Base-by-base conservation (phyloP, 2,797 vertebrate genomes). In the Antennarius maculatus region DNA sequence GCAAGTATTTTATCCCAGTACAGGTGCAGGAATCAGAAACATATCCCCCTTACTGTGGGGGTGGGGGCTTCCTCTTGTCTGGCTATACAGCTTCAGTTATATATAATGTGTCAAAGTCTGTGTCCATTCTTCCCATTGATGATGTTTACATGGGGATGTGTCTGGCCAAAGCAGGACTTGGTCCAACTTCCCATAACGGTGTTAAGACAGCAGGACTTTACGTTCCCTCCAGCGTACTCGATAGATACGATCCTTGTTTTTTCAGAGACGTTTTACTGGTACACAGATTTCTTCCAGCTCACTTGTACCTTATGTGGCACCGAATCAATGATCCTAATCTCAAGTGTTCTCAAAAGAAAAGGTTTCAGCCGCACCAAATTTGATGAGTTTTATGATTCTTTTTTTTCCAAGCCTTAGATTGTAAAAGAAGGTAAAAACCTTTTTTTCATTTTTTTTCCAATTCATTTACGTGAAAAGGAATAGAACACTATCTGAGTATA, bases 101-200 rank as follows among this genome's bases (percentile, higher is more conserved):
- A 71, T 71, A 87, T 75, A 71, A 55, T 0, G 86, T 87, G 1
- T 91, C 94, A 0, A 63, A 1, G 0, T 15, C 5, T 1, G 69
- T 92, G 1, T 6, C 42, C 0, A 29, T 95, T 10, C 84, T 94
- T 59, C 95, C 95, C 37, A 96, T 96, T 1, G 95, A 96, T 1
- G 95, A 96, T 0, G 94, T 92, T 41, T 96, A 92, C 78, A 74
- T 96, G 87, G 95, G 95, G 4, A 95, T 96, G 93, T 96, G 95
- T 59, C 69, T 96, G 76, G 13, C 89, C 69, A 89, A 74, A 37
- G 92, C 92, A 0, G 87, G 91, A 2, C 86, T 96, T 7, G 2
- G 0, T 0, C 94, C 95, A 1, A 16, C 51, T 0, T 80, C 89
- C 7, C 95, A 96, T 41, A n/a, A 78, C 0, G 95, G 91, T 0